Evolutionary conservation across 2,888 invertebrate genomes (phyloP), one percentile per base, ranked within the genome.

Genomic region (Drosophila atripex): DNA sequence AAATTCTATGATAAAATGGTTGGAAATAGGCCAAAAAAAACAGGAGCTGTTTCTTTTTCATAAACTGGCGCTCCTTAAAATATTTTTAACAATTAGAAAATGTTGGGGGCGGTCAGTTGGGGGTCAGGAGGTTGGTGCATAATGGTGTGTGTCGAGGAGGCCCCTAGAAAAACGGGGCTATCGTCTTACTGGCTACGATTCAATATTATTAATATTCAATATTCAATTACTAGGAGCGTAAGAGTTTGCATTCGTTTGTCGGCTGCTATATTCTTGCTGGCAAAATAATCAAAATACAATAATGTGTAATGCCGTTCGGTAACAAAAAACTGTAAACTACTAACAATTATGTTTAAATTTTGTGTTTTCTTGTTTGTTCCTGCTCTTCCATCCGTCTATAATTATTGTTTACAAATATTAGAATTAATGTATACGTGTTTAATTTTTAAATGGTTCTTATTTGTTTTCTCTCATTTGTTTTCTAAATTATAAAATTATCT

Each of bases 401-500:
- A 82, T 88, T 82, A 76, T 82, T 83, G 86, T 86, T 82, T 82
- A 82, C 86, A 82, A 78, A 59, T 86, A 82, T 73, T 55, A 66
- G 88, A 80, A 86, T 88, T 80, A 70, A 64, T 70, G 51, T 54
- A 82, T 78, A 88, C 66, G 83, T 86, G 38, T 86, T 76, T 76
- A 79, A 11, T 41, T 41, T 61, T 80, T 80, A 69, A 72, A 70
- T 41, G 63, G 45, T 32, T 51, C 71, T 68, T 71, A 38, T 35
- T 41, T 38, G 28, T 35, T 68, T 50, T 47, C 16, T 11, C 46
- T 28, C 30, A 11, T 45, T 39, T 43, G 7, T 28, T 46, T 43
- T 25, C 65, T 76, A 88, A 82, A 86, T 83, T 73, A 88, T 82
- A 82, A 82, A 82, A 82, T 82, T 82, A 86, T 65, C 88, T 82